Evolutionary conservation across 2,113 vertebrate genomes (phyloP).

Genomic region (Hiodon alosoides): DNA sequence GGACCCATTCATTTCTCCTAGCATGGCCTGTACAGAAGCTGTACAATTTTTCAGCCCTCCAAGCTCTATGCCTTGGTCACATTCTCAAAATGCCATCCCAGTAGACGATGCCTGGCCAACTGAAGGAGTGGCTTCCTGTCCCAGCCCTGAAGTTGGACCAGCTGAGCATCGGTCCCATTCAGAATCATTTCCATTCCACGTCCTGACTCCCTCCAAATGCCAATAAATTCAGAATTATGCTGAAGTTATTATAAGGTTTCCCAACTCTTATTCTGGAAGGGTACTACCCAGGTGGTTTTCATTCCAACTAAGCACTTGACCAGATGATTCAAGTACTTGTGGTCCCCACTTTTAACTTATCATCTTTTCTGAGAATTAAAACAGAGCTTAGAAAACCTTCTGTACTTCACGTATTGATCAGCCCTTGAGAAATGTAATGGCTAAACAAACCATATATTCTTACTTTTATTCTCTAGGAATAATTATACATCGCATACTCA

Average conservation of each 20-base stretch:
- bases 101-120: background rate
- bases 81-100: conserved; percentile 11
- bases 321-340: background rate
- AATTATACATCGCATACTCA: too few species aligned
- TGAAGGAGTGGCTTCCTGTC: background rate
- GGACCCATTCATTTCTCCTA: conserved; percentile 10
- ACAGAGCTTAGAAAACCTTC: background rate
- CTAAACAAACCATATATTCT: too few species aligned
- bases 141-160: background rate
- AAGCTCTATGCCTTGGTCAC: conserved; percentile 4
- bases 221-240: too few species aligned
- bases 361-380: too few species aligned
- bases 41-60: background rate
- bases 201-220: too few species aligned
- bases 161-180: background rate
- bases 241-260: background rate
- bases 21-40: background rate
- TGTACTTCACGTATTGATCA: too few species aligned
- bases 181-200: too few species aligned
- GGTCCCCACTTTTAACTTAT: background rate
- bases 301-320: background rate
- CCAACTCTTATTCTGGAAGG: conserved; percentile 26
- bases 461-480: too few species aligned
- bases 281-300: background rate
- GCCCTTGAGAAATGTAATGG: too few species aligned